phyloP scores from a whole-genome alignment of 2,888 invertebrate species.

The Hymenopus coronatus region DNA sequence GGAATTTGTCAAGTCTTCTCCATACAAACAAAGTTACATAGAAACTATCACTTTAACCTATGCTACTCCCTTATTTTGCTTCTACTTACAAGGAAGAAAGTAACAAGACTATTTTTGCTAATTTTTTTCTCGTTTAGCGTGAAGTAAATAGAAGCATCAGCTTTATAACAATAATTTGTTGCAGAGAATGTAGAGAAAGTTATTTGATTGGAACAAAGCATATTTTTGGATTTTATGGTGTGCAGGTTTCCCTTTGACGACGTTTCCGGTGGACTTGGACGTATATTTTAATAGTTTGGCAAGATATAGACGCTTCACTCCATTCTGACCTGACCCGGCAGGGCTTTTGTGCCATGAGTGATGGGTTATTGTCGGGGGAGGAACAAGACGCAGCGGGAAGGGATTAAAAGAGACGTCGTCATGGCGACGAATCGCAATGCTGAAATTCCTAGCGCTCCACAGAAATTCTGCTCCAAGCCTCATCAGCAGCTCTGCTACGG shows the following conservation, averaged over 20 bases:
- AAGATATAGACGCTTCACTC: background rate
- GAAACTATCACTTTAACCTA: too few species aligned
- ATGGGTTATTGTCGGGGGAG: background rate
- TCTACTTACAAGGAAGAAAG: too few species aligned
- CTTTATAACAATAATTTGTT: too few species aligned
- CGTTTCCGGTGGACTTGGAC: background rate
- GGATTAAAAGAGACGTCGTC: slow-evolving; percentile 14
- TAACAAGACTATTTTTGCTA: too few species aligned
- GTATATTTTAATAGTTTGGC: background rate
- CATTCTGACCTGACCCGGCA: background rate
- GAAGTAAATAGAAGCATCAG: too few species aligned
- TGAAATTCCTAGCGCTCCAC: slow-evolving; percentile 14
- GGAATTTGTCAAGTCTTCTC: too few species aligned
- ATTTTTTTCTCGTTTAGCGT: too few species aligned
- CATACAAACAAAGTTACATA: too few species aligned
- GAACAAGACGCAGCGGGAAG: background rate
- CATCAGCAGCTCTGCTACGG: background rate
- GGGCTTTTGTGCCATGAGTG: background rate
- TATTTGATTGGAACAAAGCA: too few species aligned
- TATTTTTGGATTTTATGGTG: too few species aligned
- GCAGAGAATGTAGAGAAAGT: too few species aligned
- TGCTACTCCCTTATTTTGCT: too few species aligned
- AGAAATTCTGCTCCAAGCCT: background rate
- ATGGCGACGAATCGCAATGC: slow-evolving; percentile 7
- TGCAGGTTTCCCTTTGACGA: background rate